phyloP scores from a whole-genome alignment of 92 coral and sea anemone genomes.

The Micromussa lordhowensis region DNA sequence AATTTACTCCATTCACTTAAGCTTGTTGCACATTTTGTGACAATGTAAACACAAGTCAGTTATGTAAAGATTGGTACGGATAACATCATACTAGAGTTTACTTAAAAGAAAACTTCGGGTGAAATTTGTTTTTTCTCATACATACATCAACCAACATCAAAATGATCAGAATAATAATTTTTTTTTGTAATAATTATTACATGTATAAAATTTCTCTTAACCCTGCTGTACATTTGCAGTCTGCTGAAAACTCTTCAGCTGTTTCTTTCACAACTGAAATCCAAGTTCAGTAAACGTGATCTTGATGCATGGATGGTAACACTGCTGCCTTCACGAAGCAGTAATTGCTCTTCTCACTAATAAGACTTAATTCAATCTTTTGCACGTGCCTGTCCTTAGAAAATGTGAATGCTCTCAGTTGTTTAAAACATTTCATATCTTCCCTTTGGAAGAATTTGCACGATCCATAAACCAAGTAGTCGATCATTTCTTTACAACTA shows the following conservation, averaged over 20 bases:
- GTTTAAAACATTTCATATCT: constrained; percentile 43
- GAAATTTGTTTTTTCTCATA: no score
- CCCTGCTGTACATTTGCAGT: constrained; percentile 46
- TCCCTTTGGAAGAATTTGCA: constrained; percentile 43
- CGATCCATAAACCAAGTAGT: constrained; percentile 31
- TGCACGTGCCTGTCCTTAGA: constrained; percentile 47
- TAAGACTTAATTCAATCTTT: constrained; percentile 26
- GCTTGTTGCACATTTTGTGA: no score
- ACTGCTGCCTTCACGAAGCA: constrained; percentile 45
- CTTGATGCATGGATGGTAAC: constrained; percentile 48
- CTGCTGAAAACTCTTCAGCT: constrained; percentile 43
- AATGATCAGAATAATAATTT: no score
- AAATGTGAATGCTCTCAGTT: constrained; percentile 46
- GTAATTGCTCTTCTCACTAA: constrained; percentile 27
- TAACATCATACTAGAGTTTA: no score
- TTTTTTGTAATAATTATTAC: no score
- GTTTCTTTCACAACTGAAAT: constrained; percentile 43
- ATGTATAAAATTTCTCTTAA: constrained; percentile 7
- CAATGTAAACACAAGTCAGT: no score
- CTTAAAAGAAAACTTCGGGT: no score
- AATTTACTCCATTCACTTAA: no score
- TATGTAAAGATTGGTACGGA: no score
- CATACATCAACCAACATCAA: no score
- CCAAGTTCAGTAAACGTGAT: constrained; percentile 43
- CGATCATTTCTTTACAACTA: constrained; percentile 20